Evolutionary conservation across 2,113 vertebrate genomes (phyloP), one percentile per base, ranked within the genome.

Genomic region (Connochaetes taurinus): DNA sequence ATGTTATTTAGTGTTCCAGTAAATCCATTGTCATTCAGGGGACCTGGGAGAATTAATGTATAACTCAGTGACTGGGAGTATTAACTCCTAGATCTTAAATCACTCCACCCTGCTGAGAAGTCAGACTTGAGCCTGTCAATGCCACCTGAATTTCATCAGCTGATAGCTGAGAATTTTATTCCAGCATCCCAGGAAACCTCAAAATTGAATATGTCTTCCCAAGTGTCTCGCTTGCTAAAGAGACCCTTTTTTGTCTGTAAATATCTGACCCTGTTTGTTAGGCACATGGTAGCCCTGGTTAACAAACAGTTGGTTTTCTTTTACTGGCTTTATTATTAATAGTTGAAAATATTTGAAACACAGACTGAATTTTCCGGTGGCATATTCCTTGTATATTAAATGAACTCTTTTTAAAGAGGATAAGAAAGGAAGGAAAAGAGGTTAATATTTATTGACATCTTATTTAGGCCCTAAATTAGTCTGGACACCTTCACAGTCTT

Each of bases 221-320:
- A 67, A 4, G 60, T 29, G 21, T 91, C 58, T 92, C 33, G 19
- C 23, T 97, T 96, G 90, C 88, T 74, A 88, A 94, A 83, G 53
- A 78, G 60, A 91, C 25, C 78, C 58, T n/a, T 84, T 88, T 85
- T 85, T 81, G 50, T 52, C 55, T 29, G 47, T 83, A 92, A 82
- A 92, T 90, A 92, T 21, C 67, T 78, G 89, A 84, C 27, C 52
- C 52, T 76, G 29, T 84, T 86, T 97, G 47, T 57, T 78, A 87
- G 86, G 36, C 6, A 2, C 9, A 1, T 53, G 55, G 17, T 82
- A 36, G 36, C 82, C 29, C 11, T 78, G 60, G 60, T 55, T 62
- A 60, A 87, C 94, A 91, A 81, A 78, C 36, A 90, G 7, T 84
- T 62, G 11, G 3, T 55, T 95, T 96, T 92, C 57, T 87, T 97